Evolutionary conservation across 1,140 invertebrate genomes (phyloP), one percentile per base, ranked within the genome.

Genomic region (Hyles euphorbiae): DNA sequence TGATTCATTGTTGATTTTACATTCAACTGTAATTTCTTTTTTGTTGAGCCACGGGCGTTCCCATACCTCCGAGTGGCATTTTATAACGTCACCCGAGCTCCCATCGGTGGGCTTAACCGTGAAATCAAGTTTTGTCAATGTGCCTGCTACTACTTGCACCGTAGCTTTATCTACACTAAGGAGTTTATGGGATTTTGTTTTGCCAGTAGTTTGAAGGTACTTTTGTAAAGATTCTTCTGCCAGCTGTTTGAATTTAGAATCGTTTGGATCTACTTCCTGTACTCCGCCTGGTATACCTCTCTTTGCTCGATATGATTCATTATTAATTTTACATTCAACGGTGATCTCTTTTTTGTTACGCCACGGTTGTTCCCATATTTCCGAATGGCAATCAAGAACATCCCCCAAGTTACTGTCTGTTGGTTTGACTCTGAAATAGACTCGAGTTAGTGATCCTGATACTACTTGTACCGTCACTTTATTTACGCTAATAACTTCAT

Each of bases 21-120:
- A 70, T 11, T 52, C 46, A 0, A 70, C 63, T 0, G 46, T 32
- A 10, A 68, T 62, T 6, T 67, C 57, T 48, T 58, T 60, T 11
- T 62, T 59, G 3, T 71, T 72, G 0, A 75, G 47, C 93, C 92
- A 93, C 3, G 91, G 86, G 64, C 85, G 77, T 44, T 91, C 90
- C 91, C 90, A 92, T n/a, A 92, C 74, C 5, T 75, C 72, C 11
- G 92, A 75, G 5, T 82, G 22, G 65, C 92, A 93, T 0, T 71
- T 56, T 47, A 81, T 63, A 34, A 66, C 9, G 59, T 70, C 46
- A 55, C 43, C 40, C 2, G 50, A 36, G 40, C 8, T 55, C n/a
- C 51, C 53, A 3, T 56, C 45, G 46, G 50, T 32, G 4, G 65
- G 61, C 2, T 46, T 10, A 46, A 68, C 61, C 12, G 36, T 52